Evolutionary conservation across 2,113 vertebrate species (phyloP).

Genomic region (Sceloporus undulatus): DNA sequence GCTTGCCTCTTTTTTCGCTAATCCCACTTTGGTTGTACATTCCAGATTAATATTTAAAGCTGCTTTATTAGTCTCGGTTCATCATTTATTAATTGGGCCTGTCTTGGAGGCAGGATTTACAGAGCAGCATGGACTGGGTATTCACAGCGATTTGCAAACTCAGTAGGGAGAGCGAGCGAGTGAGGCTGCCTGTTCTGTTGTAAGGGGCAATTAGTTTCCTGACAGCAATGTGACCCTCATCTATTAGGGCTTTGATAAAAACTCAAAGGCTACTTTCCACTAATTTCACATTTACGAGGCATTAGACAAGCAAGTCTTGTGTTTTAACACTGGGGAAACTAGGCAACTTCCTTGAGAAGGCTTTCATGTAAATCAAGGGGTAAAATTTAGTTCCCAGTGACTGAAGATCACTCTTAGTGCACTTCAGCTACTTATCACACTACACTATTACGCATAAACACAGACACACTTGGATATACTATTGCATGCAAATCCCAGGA

Average conservation of each 20-base stretch:
- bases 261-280: neutral
- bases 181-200: neutral
- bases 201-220: neutral
- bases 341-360: no score
- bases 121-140: neutral
- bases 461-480: no score
- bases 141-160: neutral
- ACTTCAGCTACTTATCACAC: no score
- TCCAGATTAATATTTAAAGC: constrained; percentile 62
- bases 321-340: neutral
- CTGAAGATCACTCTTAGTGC: neutral
- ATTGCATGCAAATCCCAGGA: no score
- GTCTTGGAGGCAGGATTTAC: constrained; percentile 38
- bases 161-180: neutral
- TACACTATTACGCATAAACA: no score
- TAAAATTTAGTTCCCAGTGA: neutral
- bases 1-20: neutral
- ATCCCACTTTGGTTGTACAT: neutral
- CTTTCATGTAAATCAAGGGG: neutral
- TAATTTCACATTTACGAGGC: neutral
- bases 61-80: constrained; percentile 52
- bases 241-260: neutral
- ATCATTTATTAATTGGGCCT: constrained; percentile 57
- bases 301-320: neutral
- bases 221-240: neutral